Conservation (phyloP, 2,888 invertebrate species). For the Iselma pallidipennis region DNA sequence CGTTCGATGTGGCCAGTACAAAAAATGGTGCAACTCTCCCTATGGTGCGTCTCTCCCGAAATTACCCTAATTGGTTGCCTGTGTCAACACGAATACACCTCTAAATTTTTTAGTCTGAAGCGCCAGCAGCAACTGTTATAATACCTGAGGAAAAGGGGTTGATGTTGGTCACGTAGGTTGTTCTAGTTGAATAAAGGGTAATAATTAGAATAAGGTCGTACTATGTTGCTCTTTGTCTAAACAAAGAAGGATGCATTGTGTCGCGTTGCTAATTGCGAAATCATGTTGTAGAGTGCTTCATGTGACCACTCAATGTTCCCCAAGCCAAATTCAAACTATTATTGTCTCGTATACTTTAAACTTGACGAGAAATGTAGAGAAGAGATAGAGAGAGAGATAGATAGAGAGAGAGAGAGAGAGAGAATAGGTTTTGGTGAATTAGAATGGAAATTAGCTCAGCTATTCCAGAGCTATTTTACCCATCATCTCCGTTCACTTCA, state of each 20-base stretch:
- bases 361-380: constrained; percentile 10
- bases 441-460: constrained; percentile 27
- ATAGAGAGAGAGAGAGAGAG: not conserved
- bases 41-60: too few species aligned
- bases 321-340: constrained; percentile 42
- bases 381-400: not conserved
- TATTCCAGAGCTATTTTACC: constrained; percentile 7
- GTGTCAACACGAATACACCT: not conserved
- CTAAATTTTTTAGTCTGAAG: too few species aligned
- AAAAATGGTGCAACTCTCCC: too few species aligned
- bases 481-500: constrained; percentile 36
- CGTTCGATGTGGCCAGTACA: too few species aligned
- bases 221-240: constrained; percentile 5
- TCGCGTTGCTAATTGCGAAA: constrained; percentile 40
- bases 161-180: too few species aligned
- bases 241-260: constrained; percentile 24
- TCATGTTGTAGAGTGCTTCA: constrained; percentile 37
- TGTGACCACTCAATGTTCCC: constrained; percentile 39
- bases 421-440: constrained; percentile 8
- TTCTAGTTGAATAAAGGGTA: not conserved
- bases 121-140: not conserved
- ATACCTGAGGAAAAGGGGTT: not conserved
- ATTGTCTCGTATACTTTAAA: constrained; percentile 36
- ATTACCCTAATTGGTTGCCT: not conserved
- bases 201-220: not conserved